phyloP scores from a whole-genome alignment of 35 echinoderm and acorn worm genomes.

The Nesometra sesokonis region DNA sequence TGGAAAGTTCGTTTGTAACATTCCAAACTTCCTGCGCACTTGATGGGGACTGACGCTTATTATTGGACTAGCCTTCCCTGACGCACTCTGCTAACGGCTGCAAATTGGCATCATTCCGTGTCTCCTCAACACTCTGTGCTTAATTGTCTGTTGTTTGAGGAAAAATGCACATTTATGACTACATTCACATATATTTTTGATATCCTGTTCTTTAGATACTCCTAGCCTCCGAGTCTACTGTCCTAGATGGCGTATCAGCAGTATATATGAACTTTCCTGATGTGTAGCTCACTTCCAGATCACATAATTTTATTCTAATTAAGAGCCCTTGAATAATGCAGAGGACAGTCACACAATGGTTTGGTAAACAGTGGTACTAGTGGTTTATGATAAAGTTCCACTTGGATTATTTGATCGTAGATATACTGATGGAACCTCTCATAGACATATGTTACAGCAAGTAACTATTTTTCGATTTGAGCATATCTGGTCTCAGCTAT shows the following conservation, averaged over 20 bases:
- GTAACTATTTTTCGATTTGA: conserved; percentile 30
- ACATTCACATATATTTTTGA: conserved; percentile 7
- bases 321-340: conserved; percentile 45
- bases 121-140: too few relatives aligned
- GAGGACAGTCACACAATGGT: conserved; percentile 51
- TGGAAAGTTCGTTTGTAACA: not conserved
- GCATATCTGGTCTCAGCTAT: conserved; percentile 28
- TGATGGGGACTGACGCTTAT: too few relatives aligned
- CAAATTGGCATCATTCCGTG: too few relatives aligned
- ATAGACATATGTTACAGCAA: conserved; percentile 39
- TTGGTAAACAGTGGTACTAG: conserved; percentile 35
- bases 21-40: not conserved
- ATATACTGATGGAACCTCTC: conserved; percentile 41
- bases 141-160: too few relatives aligned
- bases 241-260: not conserved
- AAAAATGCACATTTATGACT: not conserved
- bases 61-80: conserved; percentile 5
- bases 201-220: not conserved
- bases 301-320: conserved; percentile 44
- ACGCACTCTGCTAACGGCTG: not conserved
- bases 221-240: not conserved
- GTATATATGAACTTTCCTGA: conserved; percentile 12
- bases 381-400: conserved; percentile 37
- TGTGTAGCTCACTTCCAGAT: conserved; percentile 23
- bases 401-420: conserved; percentile 3